A percentile compares a stretch with the other conserved stretches of the same genome.
Conservation (phyloP, 2,888 invertebrate genomes). For the Drosophila peninsularis region DNA sequence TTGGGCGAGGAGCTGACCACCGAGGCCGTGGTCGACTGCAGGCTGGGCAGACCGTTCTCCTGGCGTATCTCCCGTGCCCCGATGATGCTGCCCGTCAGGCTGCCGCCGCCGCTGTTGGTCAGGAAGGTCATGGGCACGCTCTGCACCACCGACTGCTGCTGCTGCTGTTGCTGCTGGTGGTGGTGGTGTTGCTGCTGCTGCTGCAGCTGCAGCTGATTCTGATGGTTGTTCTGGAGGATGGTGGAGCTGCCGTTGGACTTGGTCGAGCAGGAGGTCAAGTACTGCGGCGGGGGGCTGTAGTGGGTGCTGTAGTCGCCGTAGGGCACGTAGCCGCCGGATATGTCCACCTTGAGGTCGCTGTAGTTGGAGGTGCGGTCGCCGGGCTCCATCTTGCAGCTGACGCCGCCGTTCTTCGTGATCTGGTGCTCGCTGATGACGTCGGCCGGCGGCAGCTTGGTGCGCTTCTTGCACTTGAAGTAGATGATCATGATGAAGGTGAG, state of each 20-base stretch:
- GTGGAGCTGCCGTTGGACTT: constrained; percentile 83
- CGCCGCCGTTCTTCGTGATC: constrained; percentile 84
- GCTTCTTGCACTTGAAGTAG: constrained; percentile 87
- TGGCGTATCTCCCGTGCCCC: constrained; percentile 84
- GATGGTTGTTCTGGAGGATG: constrained; percentile 82
- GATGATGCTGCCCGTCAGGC: constrained; percentile 83
- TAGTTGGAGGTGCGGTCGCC: constrained; percentile 96
- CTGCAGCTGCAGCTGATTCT: constrained; percentile 81
- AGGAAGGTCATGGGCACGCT: constrained; percentile 84
- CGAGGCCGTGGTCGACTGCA: constrained; percentile 83
- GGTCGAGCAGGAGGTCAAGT: constrained; percentile 83
- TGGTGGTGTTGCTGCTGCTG: constrained; percentile 80
- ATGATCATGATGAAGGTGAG: constrained; percentile 91
- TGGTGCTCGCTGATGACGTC: constrained; percentile 85
- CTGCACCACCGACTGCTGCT: constrained; percentile 55
- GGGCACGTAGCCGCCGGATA: constrained; percentile 89
- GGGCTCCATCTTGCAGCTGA: constrained; percentile 84
- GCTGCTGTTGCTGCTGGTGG: constrained; percentile 66
- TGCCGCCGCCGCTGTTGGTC: constrained; percentile 79
- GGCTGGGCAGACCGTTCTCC: constrained; percentile 84
- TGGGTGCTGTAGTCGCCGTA: constrained; percentile 95
- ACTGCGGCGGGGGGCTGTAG: constrained; percentile 91
- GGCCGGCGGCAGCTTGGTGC: constrained; percentile 83
- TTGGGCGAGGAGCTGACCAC: constrained; percentile 85
- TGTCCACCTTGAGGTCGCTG: constrained; percentile 95